Percentiles rank a stretch among this genome's conserved stretches.
Conservation (phyloP, 92 coral and sea anemone species). For the Porites cylindrica region DNA sequence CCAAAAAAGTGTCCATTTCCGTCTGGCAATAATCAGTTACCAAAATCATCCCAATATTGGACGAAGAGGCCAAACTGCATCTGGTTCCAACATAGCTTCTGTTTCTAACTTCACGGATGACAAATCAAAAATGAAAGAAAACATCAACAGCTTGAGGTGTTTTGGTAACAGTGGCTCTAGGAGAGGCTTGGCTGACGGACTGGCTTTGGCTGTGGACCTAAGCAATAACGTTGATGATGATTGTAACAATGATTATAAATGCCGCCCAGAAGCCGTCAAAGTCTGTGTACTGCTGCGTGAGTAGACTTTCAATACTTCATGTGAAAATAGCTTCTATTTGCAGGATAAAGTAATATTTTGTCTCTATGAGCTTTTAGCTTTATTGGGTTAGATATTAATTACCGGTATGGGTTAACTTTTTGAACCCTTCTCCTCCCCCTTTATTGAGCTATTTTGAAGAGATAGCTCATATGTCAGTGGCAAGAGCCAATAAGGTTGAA, state of each 20-base stretch:
- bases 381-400: too few relatives aligned
- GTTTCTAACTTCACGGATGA: background rate
- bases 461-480: too few relatives aligned
- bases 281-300: constrained; percentile 42
- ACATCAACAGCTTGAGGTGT: constrained; percentile 28
- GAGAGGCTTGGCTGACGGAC: constrained; percentile 35
- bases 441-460: too few relatives aligned
- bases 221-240: background rate
- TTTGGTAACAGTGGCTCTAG: constrained; percentile 4
- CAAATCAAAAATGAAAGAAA: background rate
- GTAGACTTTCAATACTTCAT: background rate
- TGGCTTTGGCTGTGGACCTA: constrained; percentile 11
- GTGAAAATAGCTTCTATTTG: too few relatives aligned
- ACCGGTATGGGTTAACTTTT: too few relatives aligned
- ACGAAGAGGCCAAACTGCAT: too few relatives aligned
- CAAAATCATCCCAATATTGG: background rate
- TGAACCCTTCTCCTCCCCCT: too few relatives aligned
- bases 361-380: too few relatives aligned
- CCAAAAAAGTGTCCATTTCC: background rate
- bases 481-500: too few relatives aligned
- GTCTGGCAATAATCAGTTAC: constrained; percentile 37
- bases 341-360: too few relatives aligned
- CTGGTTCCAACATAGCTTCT: background rate
- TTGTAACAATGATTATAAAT: background rate
- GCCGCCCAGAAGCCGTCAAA: constrained; percentile 28